phyloP scores from a whole-genome alignment of 2,888 invertebrate species.

The Monoplex corrugatus region DNA sequence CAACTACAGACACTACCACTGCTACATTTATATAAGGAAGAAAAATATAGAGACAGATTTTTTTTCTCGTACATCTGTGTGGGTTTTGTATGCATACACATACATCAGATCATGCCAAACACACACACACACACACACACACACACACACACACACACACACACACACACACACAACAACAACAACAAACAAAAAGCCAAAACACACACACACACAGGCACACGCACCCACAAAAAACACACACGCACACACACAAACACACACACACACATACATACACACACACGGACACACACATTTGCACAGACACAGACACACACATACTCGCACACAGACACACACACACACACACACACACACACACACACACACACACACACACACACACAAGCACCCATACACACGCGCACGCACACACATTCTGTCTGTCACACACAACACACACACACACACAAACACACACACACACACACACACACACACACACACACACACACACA shows the following conservation, averaged over 20 bases:
- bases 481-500: background rate
- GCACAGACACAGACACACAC: constrained; percentile 18
- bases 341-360: background rate
- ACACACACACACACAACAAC: too few species aligned
- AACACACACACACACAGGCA: background rate
- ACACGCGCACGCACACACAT: constrained; percentile 3
- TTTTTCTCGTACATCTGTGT: too few species aligned
- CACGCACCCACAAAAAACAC: background rate
- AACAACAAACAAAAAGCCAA: too few species aligned
- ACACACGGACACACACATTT: background rate
- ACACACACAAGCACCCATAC: background rate
- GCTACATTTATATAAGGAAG: too few species aligned
- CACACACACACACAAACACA: background rate
- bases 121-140: too few species aligned
- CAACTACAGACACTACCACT: too few species aligned
- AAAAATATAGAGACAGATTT: too few species aligned
- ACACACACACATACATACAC: background rate
- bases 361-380: background rate
- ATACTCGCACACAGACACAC: background rate
- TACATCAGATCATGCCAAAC: too few species aligned
- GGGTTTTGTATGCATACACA: background rate
- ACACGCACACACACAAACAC: background rate
- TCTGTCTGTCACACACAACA: background rate
- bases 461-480: constrained; percentile 1
- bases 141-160: too few species aligned